Conservation (phyloP, 1,140 invertebrate genomes). For the Drosophila sp. region DNA sequence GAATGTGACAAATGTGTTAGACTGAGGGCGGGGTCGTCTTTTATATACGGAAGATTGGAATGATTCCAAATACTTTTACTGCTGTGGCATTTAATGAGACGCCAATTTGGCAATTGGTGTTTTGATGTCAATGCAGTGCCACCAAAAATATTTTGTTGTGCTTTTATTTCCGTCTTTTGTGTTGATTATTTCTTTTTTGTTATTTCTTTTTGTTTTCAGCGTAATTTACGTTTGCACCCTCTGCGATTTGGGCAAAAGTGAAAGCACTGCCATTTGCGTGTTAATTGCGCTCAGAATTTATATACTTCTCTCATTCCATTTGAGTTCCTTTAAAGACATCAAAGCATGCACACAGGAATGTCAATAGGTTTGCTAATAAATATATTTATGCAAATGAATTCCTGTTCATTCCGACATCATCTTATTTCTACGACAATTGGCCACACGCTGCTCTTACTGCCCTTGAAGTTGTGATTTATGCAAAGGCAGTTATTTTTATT, state of each 20-base stretch:
- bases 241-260: conserved; percentile 46
- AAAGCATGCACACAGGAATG: conserved; percentile 43
- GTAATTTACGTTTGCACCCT: conserved; percentile 31
- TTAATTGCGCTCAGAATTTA: conserved; percentile 66
- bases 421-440: conserved; percentile 58
- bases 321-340: conserved; percentile 55
- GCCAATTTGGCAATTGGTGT: conserved; percentile 75
- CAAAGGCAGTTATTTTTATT: conserved; percentile 59
- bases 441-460: conserved; percentile 35
- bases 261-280: conserved; percentile 65
- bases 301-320: conserved; percentile 34
- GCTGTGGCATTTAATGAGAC: conserved; percentile 67
- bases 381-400: conserved; percentile 75
- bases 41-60: conserved; percentile 38
- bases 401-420: conserved; percentile 51
- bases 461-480: conserved; percentile 61
- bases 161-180: conserved; percentile 60
- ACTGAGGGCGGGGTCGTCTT: not conserved
- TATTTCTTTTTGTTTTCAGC: conserved; percentile 34
- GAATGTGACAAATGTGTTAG: conserved; percentile 10
- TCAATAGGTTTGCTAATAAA: conserved; percentile 60
- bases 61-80: conserved; percentile 55
- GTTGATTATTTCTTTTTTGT: conserved; percentile 38
- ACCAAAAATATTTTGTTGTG: conserved; percentile 33
- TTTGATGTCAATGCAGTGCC: conserved; percentile 75